Percentiles rank a stretch among this genome's conserved stretches.
These are phyloP conservation scores for Apodemia mormo DNA, from an alignment of 2,888 invertebrate genomes.

Conservation along the genomic window DNA sequence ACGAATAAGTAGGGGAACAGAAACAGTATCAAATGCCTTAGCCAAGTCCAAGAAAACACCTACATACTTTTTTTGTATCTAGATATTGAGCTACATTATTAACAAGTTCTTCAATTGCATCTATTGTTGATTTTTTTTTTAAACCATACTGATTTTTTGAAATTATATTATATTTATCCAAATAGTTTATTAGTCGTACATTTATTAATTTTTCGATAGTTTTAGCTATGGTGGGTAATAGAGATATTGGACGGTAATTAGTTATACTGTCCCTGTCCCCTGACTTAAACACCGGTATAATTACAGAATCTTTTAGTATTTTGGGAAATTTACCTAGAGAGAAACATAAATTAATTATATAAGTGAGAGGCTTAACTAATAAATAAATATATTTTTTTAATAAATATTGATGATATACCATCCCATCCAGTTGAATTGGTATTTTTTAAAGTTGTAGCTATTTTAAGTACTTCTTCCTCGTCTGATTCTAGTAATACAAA, in stretches of 20 bases:
- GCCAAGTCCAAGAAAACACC: not conserved
- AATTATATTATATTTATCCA: not conserved
- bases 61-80: not conserved
- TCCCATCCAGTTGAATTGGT: not conserved
- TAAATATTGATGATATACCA: not conserved
- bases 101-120: too few species aligned
- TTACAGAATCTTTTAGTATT: not conserved
- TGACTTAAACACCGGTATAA: not conserved
- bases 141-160: too few species aligned
- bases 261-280: not conserved
- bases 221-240: not conserved
- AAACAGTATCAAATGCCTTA: too few species aligned
- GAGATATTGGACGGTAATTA: not conserved
- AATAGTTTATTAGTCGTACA: not conserved
- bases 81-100: not conserved
- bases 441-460: not conserved
- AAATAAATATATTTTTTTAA: not conserved
- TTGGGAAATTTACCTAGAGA: not conserved
- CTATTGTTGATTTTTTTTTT: too few species aligned
- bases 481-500: not conserved
- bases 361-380: not conserved
- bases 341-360: not conserved
- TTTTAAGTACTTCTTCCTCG: not conserved
- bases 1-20: not conserved
- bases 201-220: not conserved